Base-by-base conservation (phyloP, 1,140 invertebrate genomes). In the Neodiprion pinetum region DNA sequence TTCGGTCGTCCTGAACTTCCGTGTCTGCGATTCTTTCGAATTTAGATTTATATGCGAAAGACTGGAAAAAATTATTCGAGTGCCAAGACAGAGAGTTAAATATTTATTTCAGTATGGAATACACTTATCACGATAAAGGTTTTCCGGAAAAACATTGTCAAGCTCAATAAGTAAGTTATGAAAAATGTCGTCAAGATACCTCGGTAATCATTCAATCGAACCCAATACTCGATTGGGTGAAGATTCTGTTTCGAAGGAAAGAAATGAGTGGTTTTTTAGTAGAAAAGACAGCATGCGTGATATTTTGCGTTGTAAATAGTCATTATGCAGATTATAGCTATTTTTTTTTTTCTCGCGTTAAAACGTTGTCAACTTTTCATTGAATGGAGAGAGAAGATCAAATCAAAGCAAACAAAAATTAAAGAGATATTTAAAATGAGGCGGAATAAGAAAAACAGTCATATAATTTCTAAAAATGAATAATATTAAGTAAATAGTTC, bases 221-320 rank as follows among this genome's bases (percentile, higher is more conserved):
- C 1, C 28, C 28, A 40, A 40, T 40, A 40, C 28, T 40, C 28
- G 28, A 40, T 40, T 40, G 28, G 28, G 5, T 40, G 2, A 40
- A 40, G 28, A 40, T 40, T 40, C 28, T 40, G 5, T 40, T 40
- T 40, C 2, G 28, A 40, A 40, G 28, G 28, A 40, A 40, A 40
- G 5, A 40, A 40, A 40, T 40, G 1, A 40, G 28, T 40, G 28
- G 28, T 40, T 40, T 40, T 40, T 40, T 69, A 69, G 11, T 47
- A 11, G 21, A 21, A 69, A 11, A 69, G 65, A 72, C n/a, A 11
- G 21, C 76, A 74, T 67, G 77, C 48, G 70, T 74, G 73, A 76
- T 77, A 77, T 48, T 71, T 78, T 77, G 72, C 75, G 72, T 72
- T 79, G 77, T 80, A 80, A 48, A 77, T 79, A 77, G 77, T 77